Evolutionary conservation across 2,888 invertebrate genomes (phyloP), one percentile per base, ranked within the genome.

Genomic region (Acleris holmiana): DNA sequence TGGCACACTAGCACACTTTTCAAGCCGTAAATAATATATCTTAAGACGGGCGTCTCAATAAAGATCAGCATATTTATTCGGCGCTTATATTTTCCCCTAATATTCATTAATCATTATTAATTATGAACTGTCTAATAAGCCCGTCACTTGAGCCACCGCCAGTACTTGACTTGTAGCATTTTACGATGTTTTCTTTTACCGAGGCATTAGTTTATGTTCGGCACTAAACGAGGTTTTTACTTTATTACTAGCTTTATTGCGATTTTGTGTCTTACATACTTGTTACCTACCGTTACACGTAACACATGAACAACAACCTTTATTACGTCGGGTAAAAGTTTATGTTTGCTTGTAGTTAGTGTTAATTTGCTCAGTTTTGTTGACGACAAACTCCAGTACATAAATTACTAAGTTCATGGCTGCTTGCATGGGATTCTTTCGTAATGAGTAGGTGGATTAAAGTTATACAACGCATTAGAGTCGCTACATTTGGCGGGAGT

Each of bases 161-260:
- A 62, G 76, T 72, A 79, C 81, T 84, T 79, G 80, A 85, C 85
- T 86, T 84, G 83, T 84, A 86, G 86, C 75, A 83, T 80, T 86
- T 88, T 85, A 88, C 86, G 86, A 86, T 84, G 85, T 86, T 88
- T 85, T 84, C 87, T 85, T 85, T 83, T 83, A 84, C 83, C 82
- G 82, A 77, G 79, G 75, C 78, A 80, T 79, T 78, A 77, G 81
- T 87, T 86, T 86, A 88, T 79, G 82, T 76, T 70, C 76, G 77
- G 77, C 76, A 75, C 76, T 79, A 82, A 80, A 84, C 79, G 84
- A 85, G 82, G 86, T 88, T 87, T 88, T 85, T 84, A 86, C 78
- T 89, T 86, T 84, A 88, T 84, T 76, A 70, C 78, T 70, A 51
- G 69, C 67, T 85, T 88, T 86, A 88, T 81, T 71, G 79, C 76